A percentile compares a stretch with the other conserved stretches of the same genome.
Evolutionary conservation across 1,140 invertebrate genomes (phyloP).

Genomic region (Lucilia sericata): DNA sequence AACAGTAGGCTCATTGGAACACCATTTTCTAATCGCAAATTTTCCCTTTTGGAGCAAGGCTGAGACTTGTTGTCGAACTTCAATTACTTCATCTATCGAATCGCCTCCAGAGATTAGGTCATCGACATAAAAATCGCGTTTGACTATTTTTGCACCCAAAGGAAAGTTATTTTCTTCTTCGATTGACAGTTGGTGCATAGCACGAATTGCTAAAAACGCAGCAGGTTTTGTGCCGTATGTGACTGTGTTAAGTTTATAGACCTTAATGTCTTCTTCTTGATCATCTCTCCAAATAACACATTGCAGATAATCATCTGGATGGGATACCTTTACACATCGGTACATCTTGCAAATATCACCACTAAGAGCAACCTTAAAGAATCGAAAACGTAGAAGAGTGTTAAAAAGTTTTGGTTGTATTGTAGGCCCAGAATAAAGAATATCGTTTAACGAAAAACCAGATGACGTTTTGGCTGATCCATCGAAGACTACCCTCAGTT

Average conservation of each 20-base stretch:
- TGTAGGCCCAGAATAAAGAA: slow-evolving; percentile 35
- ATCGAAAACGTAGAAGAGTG: slow-evolving; percentile 65
- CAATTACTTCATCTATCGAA: not conserved
- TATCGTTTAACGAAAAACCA: slow-evolving; percentile 22
- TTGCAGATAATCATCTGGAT: slow-evolving; percentile 59
- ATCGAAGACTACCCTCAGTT: slow-evolving; percentile 14
- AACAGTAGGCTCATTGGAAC: slow-evolving; percentile 19
- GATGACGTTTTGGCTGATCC: slow-evolving; percentile 45
- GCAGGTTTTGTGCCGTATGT: slow-evolving; percentile 40
- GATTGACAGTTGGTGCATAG: slow-evolving; percentile 58
- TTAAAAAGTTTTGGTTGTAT: slow-evolving; percentile 50
- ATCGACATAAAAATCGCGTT: slow-evolving; percentile 64
- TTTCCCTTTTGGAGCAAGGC: not conserved
- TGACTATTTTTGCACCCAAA: slow-evolving; percentile 42
- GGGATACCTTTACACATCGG: slow-evolving; percentile 65
- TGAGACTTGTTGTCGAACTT: not conserved
- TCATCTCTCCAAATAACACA: not conserved
- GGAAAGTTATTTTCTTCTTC: slow-evolving; percentile 54
- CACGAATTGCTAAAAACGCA: slow-evolving; percentile 56
- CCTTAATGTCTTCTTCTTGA: slow-evolving; percentile 30
- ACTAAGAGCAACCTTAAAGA: slow-evolving; percentile 47
- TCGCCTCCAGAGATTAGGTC: slow-evolving; percentile 54
- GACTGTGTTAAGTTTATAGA: slow-evolving; percentile 52
- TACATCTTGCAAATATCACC: too few relatives aligned
- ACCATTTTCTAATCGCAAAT: slow-evolving; percentile 40